Percentiles rank a stretch among this genome's conserved stretches.
Conservation (phyloP, 2,113 vertebrate genomes). For the Fulmarus glacialis region DNA sequence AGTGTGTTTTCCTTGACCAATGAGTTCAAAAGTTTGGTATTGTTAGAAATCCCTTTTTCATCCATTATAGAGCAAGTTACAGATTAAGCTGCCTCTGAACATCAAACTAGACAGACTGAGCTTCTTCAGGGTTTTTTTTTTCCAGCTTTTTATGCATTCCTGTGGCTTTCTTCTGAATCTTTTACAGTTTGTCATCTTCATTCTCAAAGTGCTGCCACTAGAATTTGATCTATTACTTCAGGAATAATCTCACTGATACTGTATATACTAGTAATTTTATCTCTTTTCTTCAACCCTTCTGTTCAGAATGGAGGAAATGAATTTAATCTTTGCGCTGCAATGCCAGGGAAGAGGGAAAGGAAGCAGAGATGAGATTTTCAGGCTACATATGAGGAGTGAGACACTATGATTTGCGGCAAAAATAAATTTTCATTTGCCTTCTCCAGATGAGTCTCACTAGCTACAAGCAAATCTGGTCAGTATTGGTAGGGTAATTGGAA, state of each 20-base stretch:
- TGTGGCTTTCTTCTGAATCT: not conserved
- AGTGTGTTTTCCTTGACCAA: not conserved
- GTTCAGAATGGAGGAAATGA: constrained; percentile 34
- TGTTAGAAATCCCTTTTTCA: not conserved
- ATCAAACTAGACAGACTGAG: not conserved
- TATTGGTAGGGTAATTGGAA: not conserved
- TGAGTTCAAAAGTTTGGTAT: not conserved
- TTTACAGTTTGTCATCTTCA: constrained; percentile 19
- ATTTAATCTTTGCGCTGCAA: constrained; percentile 3
- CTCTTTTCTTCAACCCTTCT: constrained; percentile 33
- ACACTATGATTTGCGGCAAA: not conserved
- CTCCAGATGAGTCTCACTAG: not conserved
- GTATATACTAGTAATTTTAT: constrained; percentile 31
- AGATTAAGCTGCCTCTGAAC: not conserved
- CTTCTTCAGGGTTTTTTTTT: not conserved
- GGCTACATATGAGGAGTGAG: not conserved
- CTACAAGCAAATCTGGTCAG: not conserved
- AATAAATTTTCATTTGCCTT: not conserved
- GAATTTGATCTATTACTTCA: constrained; percentile 47
- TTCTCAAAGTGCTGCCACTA: constrained; percentile 31
- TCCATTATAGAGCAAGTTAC: not conserved
- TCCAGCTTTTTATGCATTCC: not conserved
- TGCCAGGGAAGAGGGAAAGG: not conserved
- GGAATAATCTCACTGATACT: constrained; percentile 26
- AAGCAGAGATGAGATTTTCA: not conserved